phyloP scores from a whole-genome alignment of 2,113 vertebrate genomes.

The Anolis sagrei region DNA sequence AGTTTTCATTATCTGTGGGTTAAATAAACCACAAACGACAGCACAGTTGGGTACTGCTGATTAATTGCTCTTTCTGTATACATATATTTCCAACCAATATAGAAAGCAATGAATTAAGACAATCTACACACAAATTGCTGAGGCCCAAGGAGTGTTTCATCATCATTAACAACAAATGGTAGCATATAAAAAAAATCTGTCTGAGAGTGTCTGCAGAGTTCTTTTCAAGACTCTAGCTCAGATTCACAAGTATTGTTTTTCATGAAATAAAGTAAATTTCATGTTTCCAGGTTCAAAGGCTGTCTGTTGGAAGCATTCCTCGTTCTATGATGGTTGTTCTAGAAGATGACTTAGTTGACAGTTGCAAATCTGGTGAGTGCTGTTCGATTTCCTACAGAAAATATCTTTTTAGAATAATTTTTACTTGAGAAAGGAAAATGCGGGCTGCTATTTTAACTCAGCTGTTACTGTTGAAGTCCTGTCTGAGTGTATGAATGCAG shows the following conservation, averaged over 20 bases:
- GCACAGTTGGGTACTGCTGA: neutral
- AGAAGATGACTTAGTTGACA: conserved; percentile 95
- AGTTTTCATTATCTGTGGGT: neutral
- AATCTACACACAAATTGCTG: neutral
- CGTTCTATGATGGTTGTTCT: conserved; percentile 92
- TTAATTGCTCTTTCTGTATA: neutral
- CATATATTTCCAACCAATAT: neutral
- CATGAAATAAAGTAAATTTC: conserved; percentile 39
- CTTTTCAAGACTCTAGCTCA: neutral
- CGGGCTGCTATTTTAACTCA: neutral
- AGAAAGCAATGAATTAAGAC: conserved; percentile 8
- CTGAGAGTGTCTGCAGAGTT: neutral
- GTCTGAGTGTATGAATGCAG: neutral
- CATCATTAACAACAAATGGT: too few species aligned
- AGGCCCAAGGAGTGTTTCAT: neutral
- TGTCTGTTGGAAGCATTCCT: conserved; percentile 95
- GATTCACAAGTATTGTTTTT: neutral
- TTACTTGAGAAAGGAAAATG: neutral
- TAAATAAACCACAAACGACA: conserved; percentile 25
- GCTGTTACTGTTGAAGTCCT: conserved; percentile 1
- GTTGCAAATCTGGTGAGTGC: conserved; percentile 93
- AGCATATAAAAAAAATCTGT: too few species aligned
- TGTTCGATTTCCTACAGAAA: neutral
- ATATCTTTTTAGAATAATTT: neutral
- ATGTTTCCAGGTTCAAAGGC: conserved; percentile 86